Evolutionary conservation across 1,140 invertebrate genomes (phyloP).

Genomic region (Eufriesea mexicana): DNA sequence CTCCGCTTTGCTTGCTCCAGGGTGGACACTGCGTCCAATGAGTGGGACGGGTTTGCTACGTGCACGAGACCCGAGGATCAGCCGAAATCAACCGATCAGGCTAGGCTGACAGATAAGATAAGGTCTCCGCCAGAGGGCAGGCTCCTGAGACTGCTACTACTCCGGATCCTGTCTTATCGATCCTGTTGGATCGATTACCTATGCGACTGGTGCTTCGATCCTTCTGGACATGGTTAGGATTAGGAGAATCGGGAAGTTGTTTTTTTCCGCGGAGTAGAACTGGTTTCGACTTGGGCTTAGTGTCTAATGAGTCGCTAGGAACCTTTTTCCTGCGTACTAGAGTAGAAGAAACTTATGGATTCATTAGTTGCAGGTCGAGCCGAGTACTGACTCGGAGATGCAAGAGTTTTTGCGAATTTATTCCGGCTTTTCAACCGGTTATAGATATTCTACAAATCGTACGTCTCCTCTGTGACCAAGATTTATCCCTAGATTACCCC

Average conservation of each 20-base stretch:
- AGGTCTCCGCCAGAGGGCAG: background rate
- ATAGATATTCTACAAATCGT: too few relatives aligned
- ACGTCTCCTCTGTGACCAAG: too few relatives aligned
- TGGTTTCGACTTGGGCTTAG: background rate
- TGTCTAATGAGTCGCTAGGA: too few relatives aligned
- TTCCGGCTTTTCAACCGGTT: too few relatives aligned
- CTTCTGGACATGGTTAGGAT: background rate
- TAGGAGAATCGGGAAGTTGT: background rate
- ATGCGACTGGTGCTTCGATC: background rate
- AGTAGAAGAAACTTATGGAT: too few relatives aligned
- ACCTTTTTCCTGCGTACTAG: too few relatives aligned
- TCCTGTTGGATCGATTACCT: background rate
- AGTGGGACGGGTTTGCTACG: conserved; percentile 48
- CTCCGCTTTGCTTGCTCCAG: conserved; percentile 67
- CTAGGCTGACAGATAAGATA: conserved; percentile 34
- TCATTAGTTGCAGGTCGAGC: too few relatives aligned
- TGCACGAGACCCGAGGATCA: conserved; percentile 17
- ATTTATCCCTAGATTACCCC: too few relatives aligned
- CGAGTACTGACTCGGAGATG: too few relatives aligned
- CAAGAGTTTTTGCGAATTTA: too few relatives aligned
- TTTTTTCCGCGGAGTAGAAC: accelerated
- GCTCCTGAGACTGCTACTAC: background rate
- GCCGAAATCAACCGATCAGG: background rate
- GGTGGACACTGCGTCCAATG: conserved; percentile 62
- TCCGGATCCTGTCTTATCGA: conserved; percentile 16